Conservation (phyloP, 2,888 invertebrate species). For the Hypomecis atomaria region DNA sequence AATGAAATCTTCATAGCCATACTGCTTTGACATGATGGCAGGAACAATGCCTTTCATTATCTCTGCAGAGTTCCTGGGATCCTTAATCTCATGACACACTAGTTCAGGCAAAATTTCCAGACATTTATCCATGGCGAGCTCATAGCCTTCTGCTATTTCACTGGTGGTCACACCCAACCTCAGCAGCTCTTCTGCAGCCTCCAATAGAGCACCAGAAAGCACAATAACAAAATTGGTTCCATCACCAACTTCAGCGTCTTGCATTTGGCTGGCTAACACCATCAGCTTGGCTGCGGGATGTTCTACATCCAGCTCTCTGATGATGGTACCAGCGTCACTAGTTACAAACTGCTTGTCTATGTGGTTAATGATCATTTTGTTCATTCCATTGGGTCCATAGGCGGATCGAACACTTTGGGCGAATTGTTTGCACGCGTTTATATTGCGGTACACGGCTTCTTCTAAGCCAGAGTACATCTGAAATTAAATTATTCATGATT, state of each 20-base stretch:
- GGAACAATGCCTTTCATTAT: conserved; percentile 91
- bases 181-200: conserved; percentile 95
- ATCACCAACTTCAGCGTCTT: conserved; percentile 99
- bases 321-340: conserved; percentile 99
- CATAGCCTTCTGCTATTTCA: conserved; percentile 98
- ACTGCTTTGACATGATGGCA: conserved; percentile 98
- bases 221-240: conserved; percentile 99
- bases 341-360: conserved; percentile 99
- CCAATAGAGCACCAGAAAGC: conserved; percentile 95
- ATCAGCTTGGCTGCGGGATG: conserved; percentile 99
- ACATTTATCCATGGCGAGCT: conserved; percentile 94
- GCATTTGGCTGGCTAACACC: conserved; percentile 98
- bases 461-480: conserved; percentile 95
- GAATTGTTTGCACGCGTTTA: conserved; percentile 97
- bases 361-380: conserved; percentile 99
- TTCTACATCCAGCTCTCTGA: conserved; percentile 97
- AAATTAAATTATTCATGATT: conserved; percentile 42
- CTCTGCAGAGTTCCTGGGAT: conserved; percentile 86
- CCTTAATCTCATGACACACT: conserved; percentile 91
- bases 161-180: conserved; percentile 98
- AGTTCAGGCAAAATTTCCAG: conserved; percentile 94
- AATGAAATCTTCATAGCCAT: conserved; percentile 97
- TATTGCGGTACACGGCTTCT: conserved; percentile 98
- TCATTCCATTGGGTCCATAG: conserved; percentile 99
- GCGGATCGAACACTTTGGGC: conserved; percentile 96